A percentile compares a stretch with the other conserved stretches of the same genome.
Conservation (phyloP, 1,140 invertebrate genomes). For the Pogonomyrmex californicus region DNA sequence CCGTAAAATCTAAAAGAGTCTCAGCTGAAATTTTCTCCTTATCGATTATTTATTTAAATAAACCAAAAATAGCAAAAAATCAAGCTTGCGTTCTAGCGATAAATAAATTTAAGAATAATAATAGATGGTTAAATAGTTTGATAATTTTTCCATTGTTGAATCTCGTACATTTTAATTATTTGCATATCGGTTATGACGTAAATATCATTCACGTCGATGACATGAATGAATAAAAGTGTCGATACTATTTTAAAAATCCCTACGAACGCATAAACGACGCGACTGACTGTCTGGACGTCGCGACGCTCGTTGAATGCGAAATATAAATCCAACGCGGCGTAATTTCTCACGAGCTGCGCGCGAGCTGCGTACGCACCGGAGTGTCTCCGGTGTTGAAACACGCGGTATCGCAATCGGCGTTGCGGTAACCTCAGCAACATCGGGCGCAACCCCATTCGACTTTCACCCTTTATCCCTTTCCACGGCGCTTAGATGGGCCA, state of each 20-base stretch:
- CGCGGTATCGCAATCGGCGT: conserved; percentile 37
- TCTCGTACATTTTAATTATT: not conserved
- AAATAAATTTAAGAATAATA: not conserved
- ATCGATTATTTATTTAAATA: not conserved
- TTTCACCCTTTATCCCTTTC: conserved; percentile 57
- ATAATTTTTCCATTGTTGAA: not conserved
- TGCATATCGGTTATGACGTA: not conserved
- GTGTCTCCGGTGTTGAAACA: not conserved
- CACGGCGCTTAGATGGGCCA: conserved; percentile 46
- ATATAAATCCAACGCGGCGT: conserved; percentile 4
- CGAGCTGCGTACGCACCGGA: not conserved
- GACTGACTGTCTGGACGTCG: not conserved
- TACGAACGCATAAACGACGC: not conserved
- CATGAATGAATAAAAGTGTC: not conserved
- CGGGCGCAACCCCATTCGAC: conserved; percentile 23
- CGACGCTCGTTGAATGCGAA: not conserved
- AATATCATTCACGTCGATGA: not conserved
- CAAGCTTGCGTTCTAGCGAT: not conserved
- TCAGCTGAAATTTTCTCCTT: not conserved
- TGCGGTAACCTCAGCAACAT: conserved; percentile 46
- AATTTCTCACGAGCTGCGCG: not conserved
- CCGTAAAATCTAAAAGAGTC: no score
- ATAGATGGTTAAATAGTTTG: not conserved
- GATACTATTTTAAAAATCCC: not conserved
- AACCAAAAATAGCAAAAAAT: not conserved